Conservation (phyloP, 2,888 invertebrate species). For the Congeria kusceri region DNA sequence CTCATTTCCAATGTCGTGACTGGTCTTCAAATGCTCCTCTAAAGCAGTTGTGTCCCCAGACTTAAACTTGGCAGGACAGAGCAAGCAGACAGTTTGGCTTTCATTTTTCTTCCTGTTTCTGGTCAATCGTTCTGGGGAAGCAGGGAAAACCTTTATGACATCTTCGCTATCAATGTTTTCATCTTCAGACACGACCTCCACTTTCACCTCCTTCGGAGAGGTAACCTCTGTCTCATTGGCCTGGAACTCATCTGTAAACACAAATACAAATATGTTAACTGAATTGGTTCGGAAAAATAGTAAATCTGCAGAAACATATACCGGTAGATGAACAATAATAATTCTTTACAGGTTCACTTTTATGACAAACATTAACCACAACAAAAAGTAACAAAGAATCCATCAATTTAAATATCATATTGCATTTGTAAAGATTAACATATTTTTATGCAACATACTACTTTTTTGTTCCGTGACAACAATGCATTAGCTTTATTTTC, state of each 20-base stretch:
- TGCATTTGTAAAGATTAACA: no score
- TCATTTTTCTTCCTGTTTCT: conserved; percentile 20
- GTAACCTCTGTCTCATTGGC: neutral
- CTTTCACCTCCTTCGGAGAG: conserved; percentile 12
- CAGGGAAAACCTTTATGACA: conserved; percentile 20
- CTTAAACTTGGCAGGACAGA: conserved; percentile 39
- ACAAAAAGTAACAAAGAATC: no score
- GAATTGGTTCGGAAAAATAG: no score
- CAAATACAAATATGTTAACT: no score
- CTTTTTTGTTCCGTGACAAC: no score
- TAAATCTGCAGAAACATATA: no score
- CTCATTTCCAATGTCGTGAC: conserved; percentile 67
- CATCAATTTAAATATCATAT: no score
- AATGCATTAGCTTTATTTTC: no score
- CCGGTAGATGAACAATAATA: no score
- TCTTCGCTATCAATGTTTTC: conserved; percentile 21
- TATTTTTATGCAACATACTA: no score
- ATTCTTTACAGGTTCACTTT: no score
- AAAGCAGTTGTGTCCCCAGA: conserved; percentile 9
- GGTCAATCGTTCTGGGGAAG: conserved; percentile 14
- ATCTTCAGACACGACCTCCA: neutral
- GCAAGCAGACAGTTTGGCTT: conserved; percentile 11
- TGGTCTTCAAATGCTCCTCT: conserved; percentile 34
- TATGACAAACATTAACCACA: no score
- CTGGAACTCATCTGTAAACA: conserved; percentile 25